A percentile compares a stretch with the other conserved stretches of the same genome.
These are phyloP conservation scores for Dryobates pubescens DNA, from an alignment of 2,797 vertebrate species.

Conservation along the genomic window DNA sequence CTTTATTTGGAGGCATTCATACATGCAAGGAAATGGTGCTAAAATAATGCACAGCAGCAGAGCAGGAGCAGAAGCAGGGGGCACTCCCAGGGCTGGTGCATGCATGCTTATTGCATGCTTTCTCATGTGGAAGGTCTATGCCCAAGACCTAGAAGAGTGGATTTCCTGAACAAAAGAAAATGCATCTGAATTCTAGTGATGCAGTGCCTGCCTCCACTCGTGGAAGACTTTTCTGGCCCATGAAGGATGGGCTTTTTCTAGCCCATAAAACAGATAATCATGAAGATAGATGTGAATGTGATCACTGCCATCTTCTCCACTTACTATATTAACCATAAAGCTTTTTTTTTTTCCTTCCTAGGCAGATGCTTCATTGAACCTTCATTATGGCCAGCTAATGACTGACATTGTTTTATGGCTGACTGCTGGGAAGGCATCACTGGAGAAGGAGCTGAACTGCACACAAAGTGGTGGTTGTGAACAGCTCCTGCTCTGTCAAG, in stretches of 20 bases:
- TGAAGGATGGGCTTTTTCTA: not conserved
- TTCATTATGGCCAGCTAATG: not conserved
- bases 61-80: not conserved
- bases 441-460: not conserved
- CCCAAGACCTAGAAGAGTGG: not conserved
- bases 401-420: not conserved
- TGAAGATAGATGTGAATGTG: not conserved
- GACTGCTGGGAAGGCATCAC: not conserved
- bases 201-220: not conserved
- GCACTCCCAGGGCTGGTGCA: rapidly evolving
- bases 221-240: not conserved
- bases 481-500: not conserved
- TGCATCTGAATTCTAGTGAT: not conserved
- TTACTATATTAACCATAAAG: not conserved
- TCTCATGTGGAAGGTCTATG: not conserved
- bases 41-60: not conserved
- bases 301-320: not conserved
- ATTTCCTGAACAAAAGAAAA: not conserved
- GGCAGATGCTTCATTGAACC: not conserved
- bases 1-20: not conserved
- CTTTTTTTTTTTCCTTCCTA: not conserved
- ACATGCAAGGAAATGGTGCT: not conserved
- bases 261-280: not conserved
- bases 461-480: not conserved
- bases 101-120: not conserved